Evolutionary conservation across 2,888 invertebrate species (phyloP), one percentile per base, ranked within the genome.

Genomic region (Drosophila siamana): DNA sequence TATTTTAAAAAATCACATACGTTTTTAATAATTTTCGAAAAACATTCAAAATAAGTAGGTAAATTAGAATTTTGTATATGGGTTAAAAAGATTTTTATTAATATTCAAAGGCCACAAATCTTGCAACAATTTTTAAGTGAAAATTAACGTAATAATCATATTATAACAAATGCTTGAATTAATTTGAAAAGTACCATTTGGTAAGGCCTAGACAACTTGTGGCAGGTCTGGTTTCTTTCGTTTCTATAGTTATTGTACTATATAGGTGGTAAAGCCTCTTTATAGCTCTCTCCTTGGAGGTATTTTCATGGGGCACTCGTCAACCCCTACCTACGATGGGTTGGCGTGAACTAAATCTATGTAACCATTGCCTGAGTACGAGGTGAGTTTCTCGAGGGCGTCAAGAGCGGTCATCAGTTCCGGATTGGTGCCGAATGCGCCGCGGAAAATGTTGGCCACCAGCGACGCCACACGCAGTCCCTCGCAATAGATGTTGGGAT

Each of bases 401-500:
- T 55, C n/a, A 5, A 78, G 38, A 0, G 50, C 54, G 0, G 56
- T 46, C 28, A 78, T 44, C 44, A 91, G 52, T 55, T 84, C 77
- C 9, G 60, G 26, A n/a, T 86, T 81, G 2, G 50, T 41, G n/a
- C 63, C 47, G 57, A 89, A 91, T 0, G 78, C 78, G 19, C n/a
- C 43, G 4, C 69, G 74, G 47, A 90, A 88, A 28, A 83, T 72
- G 26, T 60, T 69, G 54, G 74, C 67, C 7, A 86, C 73, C 51
- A 86, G 81, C n/a, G 78, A 68, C 5, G 89, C 66, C 0, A 85
- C 82, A 41, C 86, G 89, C 26, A 86, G 30, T 0, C 90, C 89
- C 60, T 92, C 92, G 9, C 90, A 90, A 62, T 89, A 92, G 2
- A 84, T 76, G 69, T 92, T 92, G 8, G 86, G 68, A 52, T 91